These are phyloP conservation scores for Neoaliturus tenellus DNA, from an alignment of 2,888 invertebrate species.

Conservation along the genomic window DNA sequence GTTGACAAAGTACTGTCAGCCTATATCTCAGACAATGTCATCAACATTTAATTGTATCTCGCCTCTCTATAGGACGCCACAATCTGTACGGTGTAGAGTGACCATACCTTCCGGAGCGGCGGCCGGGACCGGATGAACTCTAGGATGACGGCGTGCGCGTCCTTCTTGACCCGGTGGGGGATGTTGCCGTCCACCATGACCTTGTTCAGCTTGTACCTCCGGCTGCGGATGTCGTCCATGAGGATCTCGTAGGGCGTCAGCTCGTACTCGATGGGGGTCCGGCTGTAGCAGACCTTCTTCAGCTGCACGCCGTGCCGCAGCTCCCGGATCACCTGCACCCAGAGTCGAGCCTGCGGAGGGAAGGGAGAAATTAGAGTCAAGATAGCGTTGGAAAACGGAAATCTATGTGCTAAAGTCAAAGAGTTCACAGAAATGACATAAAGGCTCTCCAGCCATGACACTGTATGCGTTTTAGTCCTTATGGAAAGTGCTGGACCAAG, in stretches of 20 bases:
- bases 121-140: conserved; percentile 98
- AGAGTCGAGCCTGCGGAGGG: conserved; percentile 88
- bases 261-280: conserved; percentile 92
- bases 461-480: no score
- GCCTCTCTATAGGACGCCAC: no score
- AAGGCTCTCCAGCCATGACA: no score
- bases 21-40: no score
- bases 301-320: conserved; percentile 93
- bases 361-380: conserved; percentile 50
- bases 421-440: no score
- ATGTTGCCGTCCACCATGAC: conserved; percentile 89
- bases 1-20: no score
- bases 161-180: conserved; percentile 88
- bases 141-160: conserved; percentile 96
- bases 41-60: no score
- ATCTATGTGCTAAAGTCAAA: no score
- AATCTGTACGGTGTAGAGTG: no score
- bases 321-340: conserved; percentile 97
- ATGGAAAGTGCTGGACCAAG: no score
- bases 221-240: conserved; percentile 96
- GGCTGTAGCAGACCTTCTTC: conserved; percentile 89
- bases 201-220: conserved; percentile 92
- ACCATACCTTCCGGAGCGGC: conserved; percentile 90
- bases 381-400: no score
- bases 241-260: conserved; percentile 97